These are phyloP conservation scores for Eurosta solidaginis DNA, from an alignment of 1,140 invertebrate species.

Conservation along the genomic window DNA sequence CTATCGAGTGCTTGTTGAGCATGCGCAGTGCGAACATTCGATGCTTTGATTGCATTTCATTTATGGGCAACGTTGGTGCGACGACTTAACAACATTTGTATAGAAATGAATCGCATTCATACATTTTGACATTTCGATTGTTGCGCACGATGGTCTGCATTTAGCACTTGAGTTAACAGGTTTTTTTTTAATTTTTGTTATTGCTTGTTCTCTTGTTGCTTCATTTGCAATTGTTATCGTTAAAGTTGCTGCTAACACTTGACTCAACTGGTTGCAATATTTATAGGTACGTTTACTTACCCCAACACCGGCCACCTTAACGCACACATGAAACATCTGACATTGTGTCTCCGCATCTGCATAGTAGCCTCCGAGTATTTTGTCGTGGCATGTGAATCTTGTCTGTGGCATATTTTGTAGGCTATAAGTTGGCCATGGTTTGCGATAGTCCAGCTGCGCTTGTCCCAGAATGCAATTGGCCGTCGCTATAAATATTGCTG, in stretches of 20 bases:
- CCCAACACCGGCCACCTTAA: conserved; percentile 76
- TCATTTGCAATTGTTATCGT: not conserved
- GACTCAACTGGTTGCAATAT: not conserved
- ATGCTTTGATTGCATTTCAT: not conserved
- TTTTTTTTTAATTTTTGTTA: not conserved
- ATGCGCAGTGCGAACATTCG: not conserved
- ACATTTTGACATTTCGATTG: conserved; percentile 3
- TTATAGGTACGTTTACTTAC: conserved; percentile 59
- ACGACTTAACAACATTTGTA: too few species aligned
- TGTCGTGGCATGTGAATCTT: conserved; percentile 82
- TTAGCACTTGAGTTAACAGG: not conserved
- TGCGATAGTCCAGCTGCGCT: conserved; percentile 37
- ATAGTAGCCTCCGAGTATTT: conserved; percentile 89
- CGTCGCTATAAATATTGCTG: conserved; percentile 34
- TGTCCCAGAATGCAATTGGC: conserved; percentile 22
- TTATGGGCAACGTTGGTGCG: not conserved
- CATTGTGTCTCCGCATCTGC: conserved; percentile 89
- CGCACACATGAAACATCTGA: conserved; percentile 91
- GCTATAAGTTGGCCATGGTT: conserved; percentile 70
- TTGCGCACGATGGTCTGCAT: not conserved
- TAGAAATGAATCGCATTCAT: not conserved
- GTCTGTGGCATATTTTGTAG: conserved; percentile 83
- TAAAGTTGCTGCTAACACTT: not conserved
- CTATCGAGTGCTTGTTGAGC: not conserved
- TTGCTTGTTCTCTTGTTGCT: not conserved